Conservation (phyloP, 2,113 vertebrate species). For the Camelus bactrianus region DNA sequence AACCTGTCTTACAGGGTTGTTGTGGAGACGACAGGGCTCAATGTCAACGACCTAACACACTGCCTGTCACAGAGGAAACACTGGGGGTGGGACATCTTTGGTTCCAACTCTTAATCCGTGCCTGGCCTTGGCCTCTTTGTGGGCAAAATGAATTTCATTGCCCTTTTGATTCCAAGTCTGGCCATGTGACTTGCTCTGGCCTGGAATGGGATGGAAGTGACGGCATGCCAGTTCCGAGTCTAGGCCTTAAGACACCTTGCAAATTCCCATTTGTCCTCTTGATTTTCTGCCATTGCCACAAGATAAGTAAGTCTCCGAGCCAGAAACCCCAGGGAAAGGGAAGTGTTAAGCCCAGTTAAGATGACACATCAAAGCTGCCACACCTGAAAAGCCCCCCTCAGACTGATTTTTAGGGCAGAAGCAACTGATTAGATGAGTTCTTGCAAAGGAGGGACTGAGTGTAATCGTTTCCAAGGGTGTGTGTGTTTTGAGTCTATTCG, state of each 20-base stretch:
- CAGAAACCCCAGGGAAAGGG: background rate
- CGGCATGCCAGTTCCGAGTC: background rate
- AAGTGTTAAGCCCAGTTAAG: background rate
- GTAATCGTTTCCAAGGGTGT: too few relatives aligned
- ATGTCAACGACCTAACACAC: background rate
- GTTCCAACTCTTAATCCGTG: background rate
- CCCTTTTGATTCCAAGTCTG: background rate
- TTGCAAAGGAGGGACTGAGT: background rate
- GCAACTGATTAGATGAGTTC: background rate
- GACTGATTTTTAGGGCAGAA: background rate
- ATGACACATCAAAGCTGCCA: background rate
- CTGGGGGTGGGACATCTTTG: accelerated
- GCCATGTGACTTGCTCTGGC: background rate
- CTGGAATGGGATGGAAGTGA: background rate
- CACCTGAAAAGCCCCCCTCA: background rate
- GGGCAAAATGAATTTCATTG: background rate
- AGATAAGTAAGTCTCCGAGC: background rate
- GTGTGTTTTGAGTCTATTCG: background rate
- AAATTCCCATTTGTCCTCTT: background rate
- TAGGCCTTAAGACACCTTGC: background rate
- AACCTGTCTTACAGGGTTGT: background rate
- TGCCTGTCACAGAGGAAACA: background rate
- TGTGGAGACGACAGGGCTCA: background rate
- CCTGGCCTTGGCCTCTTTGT: background rate
- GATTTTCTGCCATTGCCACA: background rate